Conservation (phyloP, 2,888 invertebrate species). For the Andrena haemorrhoa region DNA sequence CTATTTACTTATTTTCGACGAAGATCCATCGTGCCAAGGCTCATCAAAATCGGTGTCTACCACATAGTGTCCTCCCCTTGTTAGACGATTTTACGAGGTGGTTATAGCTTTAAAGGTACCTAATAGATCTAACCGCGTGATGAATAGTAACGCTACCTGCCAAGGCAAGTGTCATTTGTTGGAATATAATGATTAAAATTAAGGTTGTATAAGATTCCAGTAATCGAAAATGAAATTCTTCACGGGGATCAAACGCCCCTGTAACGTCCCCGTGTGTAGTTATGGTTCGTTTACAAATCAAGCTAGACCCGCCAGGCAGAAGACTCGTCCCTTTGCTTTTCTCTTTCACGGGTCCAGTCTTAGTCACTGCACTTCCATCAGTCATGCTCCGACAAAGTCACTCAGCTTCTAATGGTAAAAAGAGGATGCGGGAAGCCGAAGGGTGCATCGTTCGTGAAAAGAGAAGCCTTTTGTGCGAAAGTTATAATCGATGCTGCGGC, state of each 20-base stretch:
- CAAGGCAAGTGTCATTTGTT: too few relatives aligned
- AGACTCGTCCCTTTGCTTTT: slow-evolving; percentile 40
- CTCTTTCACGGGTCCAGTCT: slow-evolving; percentile 45
- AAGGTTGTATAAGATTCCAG: neutral
- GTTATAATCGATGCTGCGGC: slow-evolving; percentile 2
- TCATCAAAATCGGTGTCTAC: too few relatives aligned
- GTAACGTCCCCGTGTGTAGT: slow-evolving; percentile 8
- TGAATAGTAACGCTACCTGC: too few relatives aligned
- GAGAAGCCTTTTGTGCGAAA: slow-evolving; percentile 44
- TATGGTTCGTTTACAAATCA: slow-evolving; percentile 46
- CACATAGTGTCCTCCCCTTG: too few relatives aligned
- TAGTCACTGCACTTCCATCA: slow-evolving; percentile 64
- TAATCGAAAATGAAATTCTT: neutral
- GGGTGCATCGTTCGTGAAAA: slow-evolving; percentile 43
- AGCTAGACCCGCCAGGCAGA: slow-evolving; percentile 36
- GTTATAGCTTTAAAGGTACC: too few relatives aligned
- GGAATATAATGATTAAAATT: too few relatives aligned
- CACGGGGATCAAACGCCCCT: slow-evolving; percentile 6
- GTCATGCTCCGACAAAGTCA: slow-evolving; percentile 54
- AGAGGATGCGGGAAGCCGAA: slow-evolving; percentile 35
- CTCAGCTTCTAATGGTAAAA: slow-evolving; percentile 46
- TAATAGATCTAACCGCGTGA: too few relatives aligned
- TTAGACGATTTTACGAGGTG: too few relatives aligned
- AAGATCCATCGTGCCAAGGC: too few relatives aligned
- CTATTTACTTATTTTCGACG: too few relatives aligned